Conservation (phyloP, 2,888 invertebrate genomes). For the Prenolepis imparis region DNA sequence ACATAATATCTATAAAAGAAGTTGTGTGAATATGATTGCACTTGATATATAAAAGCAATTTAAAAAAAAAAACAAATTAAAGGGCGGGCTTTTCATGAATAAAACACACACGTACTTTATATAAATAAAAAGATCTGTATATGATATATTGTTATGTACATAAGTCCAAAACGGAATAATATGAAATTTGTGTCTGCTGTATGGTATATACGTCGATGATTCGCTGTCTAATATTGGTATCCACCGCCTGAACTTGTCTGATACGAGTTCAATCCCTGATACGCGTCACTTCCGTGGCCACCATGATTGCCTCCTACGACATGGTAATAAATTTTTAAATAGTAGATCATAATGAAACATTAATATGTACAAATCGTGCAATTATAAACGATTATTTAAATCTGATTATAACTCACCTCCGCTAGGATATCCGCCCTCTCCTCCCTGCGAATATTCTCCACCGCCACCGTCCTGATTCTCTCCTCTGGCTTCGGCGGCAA, state of each 20-base stretch:
- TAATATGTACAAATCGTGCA: neutral
- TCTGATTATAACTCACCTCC: conserved; percentile 39
- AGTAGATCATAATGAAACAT: neutral
- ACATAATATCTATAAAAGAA: neutral
- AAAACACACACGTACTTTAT: conserved; percentile 57
- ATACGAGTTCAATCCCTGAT: conserved; percentile 81
- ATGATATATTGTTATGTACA: conserved; percentile 74
- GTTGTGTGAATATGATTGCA: neutral
- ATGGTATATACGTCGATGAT: conserved; percentile 57
- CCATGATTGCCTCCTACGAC: conserved; percentile 62
- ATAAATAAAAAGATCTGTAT: conserved; percentile 74
- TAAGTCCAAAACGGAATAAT: conserved; percentile 57
- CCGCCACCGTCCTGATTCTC: conserved; percentile 82
- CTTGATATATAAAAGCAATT: conserved; percentile 10
- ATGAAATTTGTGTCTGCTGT: conserved; percentile 58
- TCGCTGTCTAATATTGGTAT: conserved; percentile 76
- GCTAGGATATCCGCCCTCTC: conserved; percentile 66
- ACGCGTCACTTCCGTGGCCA: conserved; percentile 68
- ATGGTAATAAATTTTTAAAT: neutral
- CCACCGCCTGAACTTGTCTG: conserved; percentile 76
- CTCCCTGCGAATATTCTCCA: conserved; percentile 65
- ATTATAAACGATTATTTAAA: conserved; percentile 3
- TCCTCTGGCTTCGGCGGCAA: conserved; percentile 83
- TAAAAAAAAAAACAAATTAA: conserved; percentile 1
- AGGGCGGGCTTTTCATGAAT: conserved; percentile 42